A percentile compares a stretch with the other conserved stretches of the same genome.
These are phyloP conservation scores for Petrolisthes cinctipes DNA, from an alignment of 2,888 invertebrate species.

Conservation along the genomic window DNA sequence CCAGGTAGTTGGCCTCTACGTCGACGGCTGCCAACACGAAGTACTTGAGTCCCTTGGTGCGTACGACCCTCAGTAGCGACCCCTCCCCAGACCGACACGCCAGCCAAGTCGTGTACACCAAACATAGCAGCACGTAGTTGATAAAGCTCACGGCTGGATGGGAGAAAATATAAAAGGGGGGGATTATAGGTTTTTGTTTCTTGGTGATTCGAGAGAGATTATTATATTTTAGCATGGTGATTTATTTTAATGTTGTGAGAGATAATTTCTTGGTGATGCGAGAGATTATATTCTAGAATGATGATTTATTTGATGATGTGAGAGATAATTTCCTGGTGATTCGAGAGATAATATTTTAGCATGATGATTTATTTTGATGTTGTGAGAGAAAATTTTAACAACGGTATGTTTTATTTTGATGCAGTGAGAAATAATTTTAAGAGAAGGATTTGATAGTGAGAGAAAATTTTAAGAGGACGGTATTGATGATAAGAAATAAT, in stretches of 20 bases:
- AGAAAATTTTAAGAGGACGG: neutral
- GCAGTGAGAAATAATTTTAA: neutral
- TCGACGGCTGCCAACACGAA: slow-evolving; percentile 83
- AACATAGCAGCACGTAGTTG: slow-evolving; percentile 82
- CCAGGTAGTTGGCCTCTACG: slow-evolving; percentile 87
- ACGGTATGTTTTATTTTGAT: too few species aligned
- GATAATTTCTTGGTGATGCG: neutral
- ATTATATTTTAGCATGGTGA: too few species aligned
- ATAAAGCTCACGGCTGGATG: slow-evolving; percentile 81
- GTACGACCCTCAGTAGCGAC: slow-evolving; percentile 75
- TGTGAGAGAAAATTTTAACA: neutral
- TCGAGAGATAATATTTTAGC: too few species aligned
- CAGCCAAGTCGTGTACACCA: slow-evolving; percentile 82
- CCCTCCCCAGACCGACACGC: slow-evolving; percentile 74
- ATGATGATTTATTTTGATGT: neutral
- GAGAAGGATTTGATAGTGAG: neutral
- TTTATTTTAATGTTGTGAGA: neutral
- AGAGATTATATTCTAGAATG: too few species aligned
- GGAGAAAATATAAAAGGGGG: neutral
- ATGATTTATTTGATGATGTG: too few species aligned
- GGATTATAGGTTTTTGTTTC: neutral
- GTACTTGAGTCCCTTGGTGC: slow-evolving; percentile 82
- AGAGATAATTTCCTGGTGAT: too few species aligned
- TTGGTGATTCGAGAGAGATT: neutral
- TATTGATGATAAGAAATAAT: neutral